phyloP scores from a whole-genome alignment of 2,888 invertebrate genomes.

The Pterobdella sp. region DNA sequence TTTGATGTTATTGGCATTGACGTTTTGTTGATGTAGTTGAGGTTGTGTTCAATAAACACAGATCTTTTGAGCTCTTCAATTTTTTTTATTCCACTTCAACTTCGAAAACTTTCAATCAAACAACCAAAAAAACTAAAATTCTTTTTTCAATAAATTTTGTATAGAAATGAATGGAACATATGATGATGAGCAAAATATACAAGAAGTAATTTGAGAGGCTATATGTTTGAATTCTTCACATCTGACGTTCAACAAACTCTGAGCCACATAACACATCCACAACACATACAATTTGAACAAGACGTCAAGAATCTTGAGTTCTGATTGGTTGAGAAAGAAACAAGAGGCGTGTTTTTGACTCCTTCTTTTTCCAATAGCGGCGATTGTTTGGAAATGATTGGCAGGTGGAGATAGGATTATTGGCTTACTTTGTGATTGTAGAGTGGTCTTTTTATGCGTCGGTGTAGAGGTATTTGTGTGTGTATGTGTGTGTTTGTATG shows the following conservation, averaged over 20 bases:
- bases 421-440: constrained; percentile 22
- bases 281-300: too few species aligned
- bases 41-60: too few species aligned
- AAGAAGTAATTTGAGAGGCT: not conserved
- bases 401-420: constrained; percentile 7
- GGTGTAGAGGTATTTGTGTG: constrained; percentile 4
- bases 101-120: not conserved
- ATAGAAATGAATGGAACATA: too few species aligned
- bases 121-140: not conserved
- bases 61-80: too few species aligned
- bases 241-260: not conserved
- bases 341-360: not conserved
- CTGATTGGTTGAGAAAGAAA: not conserved
- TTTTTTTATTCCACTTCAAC: too few species aligned
- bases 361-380: not conserved
- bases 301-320: not conserved
- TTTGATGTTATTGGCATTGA: not conserved
- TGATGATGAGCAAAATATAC: too few species aligned
- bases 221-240: not conserved
- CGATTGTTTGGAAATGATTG: not conserved
- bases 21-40: too few species aligned
- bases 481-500: not conserved
- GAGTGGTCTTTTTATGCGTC: constrained; percentile 15
- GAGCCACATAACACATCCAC: too few species aligned
- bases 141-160: too few species aligned